These are phyloP conservation scores for Neoaliturus tenellus DNA, from an alignment of 2,888 invertebrate genomes.

Conservation along the genomic window DNA sequence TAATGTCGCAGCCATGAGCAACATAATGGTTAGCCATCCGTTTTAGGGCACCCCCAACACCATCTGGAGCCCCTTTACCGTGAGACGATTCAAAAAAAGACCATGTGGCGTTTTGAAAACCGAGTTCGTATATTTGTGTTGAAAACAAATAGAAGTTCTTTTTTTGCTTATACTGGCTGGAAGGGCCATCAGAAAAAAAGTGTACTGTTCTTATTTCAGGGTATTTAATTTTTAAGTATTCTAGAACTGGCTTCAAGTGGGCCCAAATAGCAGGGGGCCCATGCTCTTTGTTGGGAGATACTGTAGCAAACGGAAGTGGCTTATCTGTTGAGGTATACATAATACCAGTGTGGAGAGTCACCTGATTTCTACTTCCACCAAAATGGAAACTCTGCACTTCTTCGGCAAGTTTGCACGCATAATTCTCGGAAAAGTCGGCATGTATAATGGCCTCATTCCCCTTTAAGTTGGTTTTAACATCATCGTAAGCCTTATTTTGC, in stretches of 20 bases:
- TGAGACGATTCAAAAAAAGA: constrained; percentile 45
- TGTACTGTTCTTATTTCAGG: constrained; percentile 32
- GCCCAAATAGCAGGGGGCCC: constrained; percentile 51
- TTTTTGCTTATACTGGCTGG: constrained; percentile 40
- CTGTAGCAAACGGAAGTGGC: constrained; percentile 27
- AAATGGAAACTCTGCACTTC: constrained; percentile 45
- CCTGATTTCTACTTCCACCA: constrained; percentile 43
- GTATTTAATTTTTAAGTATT: neutral
- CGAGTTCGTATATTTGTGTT: neutral
- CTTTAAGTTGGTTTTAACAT: constrained; percentile 26
- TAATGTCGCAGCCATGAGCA: constrained; percentile 42
- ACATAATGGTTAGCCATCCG: constrained; percentile 26
- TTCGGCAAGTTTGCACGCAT: constrained; percentile 27
- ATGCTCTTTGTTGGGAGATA: constrained; percentile 29
- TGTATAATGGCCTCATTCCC: constrained; percentile 11
- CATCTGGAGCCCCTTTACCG: constrained; percentile 54
- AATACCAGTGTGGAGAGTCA: constrained; percentile 42
- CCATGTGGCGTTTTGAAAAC: constrained; percentile 36
- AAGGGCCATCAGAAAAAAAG: constrained; percentile 50
- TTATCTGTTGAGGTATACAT: neutral
- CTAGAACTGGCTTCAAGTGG: constrained; percentile 36
- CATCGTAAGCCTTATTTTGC: constrained; percentile 41
- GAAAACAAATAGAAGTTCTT: constrained; percentile 45
- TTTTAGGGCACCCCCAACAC: too few species aligned
- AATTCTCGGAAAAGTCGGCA: constrained; percentile 42